Conservation (phyloP, 2,888 invertebrate genomes). For the Temnothorax ravouxi region DNA sequence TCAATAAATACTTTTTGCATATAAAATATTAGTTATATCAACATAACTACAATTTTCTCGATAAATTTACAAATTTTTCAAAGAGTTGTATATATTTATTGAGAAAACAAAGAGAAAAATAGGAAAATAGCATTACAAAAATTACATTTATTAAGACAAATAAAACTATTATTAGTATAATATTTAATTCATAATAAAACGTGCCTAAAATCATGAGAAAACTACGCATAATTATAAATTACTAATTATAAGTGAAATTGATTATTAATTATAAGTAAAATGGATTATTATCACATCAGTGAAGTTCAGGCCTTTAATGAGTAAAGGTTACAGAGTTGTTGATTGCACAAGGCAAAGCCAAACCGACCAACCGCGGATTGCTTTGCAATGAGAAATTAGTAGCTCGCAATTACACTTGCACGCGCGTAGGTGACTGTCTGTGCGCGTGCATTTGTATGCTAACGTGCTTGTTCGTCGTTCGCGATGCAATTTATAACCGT, state of each 20-base stretch:
- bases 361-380: conserved; percentile 46
- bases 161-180: background rate
- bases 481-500: conserved; percentile 62
- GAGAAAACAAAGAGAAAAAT: background rate
- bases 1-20: background rate
- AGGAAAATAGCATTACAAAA: background rate
- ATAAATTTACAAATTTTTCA: background rate
- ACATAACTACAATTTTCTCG: background rate
- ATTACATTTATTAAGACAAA: background rate
- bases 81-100: background rate
- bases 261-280: conserved; percentile 23
- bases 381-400: conserved; percentile 60
- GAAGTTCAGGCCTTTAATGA: conserved; percentile 14
- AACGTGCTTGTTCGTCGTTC: conserved; percentile 38
- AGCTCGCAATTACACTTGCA: conserved; percentile 48
- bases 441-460: conserved; percentile 26
- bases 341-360: conserved; percentile 40
- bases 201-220: background rate
- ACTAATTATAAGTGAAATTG: conserved; percentile 17
- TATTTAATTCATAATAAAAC: background rate
- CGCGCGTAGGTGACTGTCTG: conserved; percentile 15
- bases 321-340: conserved; percentile 47
- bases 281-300: conserved; percentile 23
- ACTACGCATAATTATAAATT: background rate
- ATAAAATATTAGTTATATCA: conserved; percentile 9